phyloP scores from a whole-genome alignment of 2,888 invertebrate species.

The Sminthurinus aureus region DNA sequence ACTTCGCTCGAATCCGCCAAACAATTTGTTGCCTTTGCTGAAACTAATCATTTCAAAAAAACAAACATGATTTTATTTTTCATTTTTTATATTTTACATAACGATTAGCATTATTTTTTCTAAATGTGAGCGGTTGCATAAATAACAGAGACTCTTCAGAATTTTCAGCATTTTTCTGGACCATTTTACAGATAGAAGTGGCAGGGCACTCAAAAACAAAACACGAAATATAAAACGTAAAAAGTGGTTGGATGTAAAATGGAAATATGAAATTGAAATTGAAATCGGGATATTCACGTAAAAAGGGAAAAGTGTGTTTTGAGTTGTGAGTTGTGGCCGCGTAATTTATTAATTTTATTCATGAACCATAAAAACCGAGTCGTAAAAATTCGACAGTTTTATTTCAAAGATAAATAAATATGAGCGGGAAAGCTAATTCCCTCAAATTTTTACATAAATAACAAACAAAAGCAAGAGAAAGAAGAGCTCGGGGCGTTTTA shows the following conservation, averaged over 20 bases:
- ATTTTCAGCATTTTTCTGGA: too few species aligned
- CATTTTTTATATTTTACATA: too few species aligned
- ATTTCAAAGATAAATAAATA: conserved; percentile 30
- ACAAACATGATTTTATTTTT: background rate
- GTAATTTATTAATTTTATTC: conserved; percentile 29
- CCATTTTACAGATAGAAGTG: too few species aligned
- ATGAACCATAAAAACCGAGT: conserved; percentile 29
- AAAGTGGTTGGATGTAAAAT: background rate
- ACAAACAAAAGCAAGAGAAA: background rate
- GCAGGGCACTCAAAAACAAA: too few species aligned
- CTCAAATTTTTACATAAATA: background rate
- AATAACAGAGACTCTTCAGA: too few species aligned
- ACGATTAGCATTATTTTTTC: too few species aligned
- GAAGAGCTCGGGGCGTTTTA: background rate
- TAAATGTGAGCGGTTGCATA: too few species aligned
- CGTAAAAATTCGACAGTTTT: conserved; percentile 35
- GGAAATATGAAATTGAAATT: too few species aligned
- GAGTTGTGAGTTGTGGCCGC: background rate
- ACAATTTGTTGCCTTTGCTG: conserved; percentile 81
- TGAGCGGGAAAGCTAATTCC: background rate
- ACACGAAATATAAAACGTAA: background rate
- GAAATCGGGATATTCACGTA: too few species aligned
- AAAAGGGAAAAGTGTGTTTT: background rate
- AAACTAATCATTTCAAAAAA: conserved; percentile 68
- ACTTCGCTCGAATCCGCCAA: conserved; percentile 82